These are phyloP conservation scores for Pluvialis apricaria DNA, from an alignment of 2,113 vertebrate species.

Conservation along the genomic window DNA sequence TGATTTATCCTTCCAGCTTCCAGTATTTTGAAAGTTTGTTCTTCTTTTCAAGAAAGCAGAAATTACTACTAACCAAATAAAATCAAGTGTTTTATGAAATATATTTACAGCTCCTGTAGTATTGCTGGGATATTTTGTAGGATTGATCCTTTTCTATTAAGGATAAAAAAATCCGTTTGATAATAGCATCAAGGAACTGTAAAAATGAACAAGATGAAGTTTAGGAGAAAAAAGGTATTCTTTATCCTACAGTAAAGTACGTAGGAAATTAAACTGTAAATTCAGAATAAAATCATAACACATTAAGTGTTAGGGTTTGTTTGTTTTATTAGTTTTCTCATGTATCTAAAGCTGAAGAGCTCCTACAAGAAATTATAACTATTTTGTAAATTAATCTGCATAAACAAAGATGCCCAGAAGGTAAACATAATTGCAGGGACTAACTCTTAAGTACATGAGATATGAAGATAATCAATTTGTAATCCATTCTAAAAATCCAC, in stretches of 20 bases:
- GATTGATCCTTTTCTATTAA: background rate
- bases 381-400: background rate
- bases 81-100: background rate
- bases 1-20: background rate
- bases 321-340: background rate
- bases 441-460: background rate
- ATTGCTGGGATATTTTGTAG: background rate
- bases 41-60: background rate
- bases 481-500: background rate
- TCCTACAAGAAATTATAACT: background rate
- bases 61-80: background rate
- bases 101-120: background rate
- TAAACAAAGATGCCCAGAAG: background rate
- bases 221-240: background rate
- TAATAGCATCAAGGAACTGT: background rate
- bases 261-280: background rate
- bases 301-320: background rate
- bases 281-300: background rate
- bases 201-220: background rate
- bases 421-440: background rate
- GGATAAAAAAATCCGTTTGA: background rate
- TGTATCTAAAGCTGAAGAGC: background rate
- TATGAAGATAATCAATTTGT: background rate
- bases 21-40: background rate
- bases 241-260: background rate